A percentile compares a stretch with the other conserved stretches of the same genome.
Evolutionary conservation across 2,888 invertebrate genomes (phyloP).

Genomic region (Protonemura montana): DNA sequence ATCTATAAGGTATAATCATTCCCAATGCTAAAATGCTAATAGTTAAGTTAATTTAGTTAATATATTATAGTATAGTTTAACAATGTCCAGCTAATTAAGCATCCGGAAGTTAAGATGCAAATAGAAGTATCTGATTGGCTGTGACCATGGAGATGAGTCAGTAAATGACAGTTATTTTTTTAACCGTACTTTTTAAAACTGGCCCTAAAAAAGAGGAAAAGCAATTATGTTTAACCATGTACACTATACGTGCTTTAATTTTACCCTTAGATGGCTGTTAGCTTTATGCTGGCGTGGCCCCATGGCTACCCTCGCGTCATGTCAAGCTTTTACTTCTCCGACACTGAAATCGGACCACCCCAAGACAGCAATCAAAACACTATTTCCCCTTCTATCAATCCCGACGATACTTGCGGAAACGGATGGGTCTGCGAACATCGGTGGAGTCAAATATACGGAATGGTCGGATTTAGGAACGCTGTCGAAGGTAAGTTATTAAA

Average conservation of each 20-base stretch:
- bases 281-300: conserved; percentile 87
- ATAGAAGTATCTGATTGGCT: too few species aligned
- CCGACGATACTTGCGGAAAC: conserved; percentile 70
- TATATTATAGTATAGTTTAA: too few species aligned
- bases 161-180: too few species aligned
- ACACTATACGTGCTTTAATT: background rate
- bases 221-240: too few species aligned
- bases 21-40: too few species aligned
- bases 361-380: conserved; percentile 69
- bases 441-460: conserved; percentile 81
- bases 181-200: too few species aligned
- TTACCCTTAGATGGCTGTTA: conserved; percentile 70
- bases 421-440: conserved; percentile 88
- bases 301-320: conserved; percentile 82
- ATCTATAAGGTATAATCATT: conserved; percentile 66
- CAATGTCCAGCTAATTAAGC: too few species aligned
- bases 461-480: conserved; percentile 79
- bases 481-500: conserved; percentile 59
- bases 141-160: too few species aligned
- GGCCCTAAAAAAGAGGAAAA: too few species aligned
- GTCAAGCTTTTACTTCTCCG: conserved; percentile 80
- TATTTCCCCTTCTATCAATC: conserved; percentile 71
- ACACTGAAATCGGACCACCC: conserved; percentile 71
- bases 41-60: too few species aligned
- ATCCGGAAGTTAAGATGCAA: too few species aligned